phyloP scores from a whole-genome alignment of 2,797 vertebrate species.

The Paramormyrops hopkinsi region DNA sequence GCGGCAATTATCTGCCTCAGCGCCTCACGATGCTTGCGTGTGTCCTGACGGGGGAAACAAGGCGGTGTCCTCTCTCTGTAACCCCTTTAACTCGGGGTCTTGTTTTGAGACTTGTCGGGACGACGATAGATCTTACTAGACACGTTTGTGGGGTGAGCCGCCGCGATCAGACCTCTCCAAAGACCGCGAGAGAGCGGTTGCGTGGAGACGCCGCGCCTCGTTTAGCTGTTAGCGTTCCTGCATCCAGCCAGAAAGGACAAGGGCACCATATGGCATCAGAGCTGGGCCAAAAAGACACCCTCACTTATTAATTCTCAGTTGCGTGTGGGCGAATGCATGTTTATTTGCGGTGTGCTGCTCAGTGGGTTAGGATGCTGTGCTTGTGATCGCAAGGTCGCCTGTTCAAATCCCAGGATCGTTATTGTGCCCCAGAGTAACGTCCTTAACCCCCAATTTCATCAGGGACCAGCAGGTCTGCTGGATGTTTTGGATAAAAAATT shows the following conservation, averaged over 20 bases:
- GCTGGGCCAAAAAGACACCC: slow-evolving; percentile 42
- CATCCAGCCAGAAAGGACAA: slow-evolving; percentile 30
- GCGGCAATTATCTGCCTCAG: slow-evolving; percentile 59
- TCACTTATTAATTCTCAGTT: slow-evolving; percentile 49
- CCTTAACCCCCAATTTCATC: neutral
- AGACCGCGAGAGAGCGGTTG: slow-evolving; percentile 26
- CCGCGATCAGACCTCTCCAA: neutral
- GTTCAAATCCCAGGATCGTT: neutral
- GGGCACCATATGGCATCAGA: slow-evolving; percentile 57
- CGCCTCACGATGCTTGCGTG: slow-evolving; percentile 45
- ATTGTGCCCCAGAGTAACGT: neutral
- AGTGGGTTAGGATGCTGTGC: neutral
- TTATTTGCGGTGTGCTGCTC: neutral
- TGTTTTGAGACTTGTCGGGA: slow-evolving; percentile 12
- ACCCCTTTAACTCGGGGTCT: slow-evolving; percentile 23
- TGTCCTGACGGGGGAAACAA: slow-evolving; percentile 35
- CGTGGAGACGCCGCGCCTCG: slow-evolving; percentile 21
- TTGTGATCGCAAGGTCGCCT: neutral
- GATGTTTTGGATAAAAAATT: neutral
- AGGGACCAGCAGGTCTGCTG: neutral
- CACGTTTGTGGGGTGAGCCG: neutral
- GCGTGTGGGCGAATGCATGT: neutral
- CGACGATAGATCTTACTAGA: slow-evolving; percentile 26
- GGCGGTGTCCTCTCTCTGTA: slow-evolving; percentile 17
- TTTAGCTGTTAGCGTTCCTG: slow-evolving; percentile 29